phyloP scores from a whole-genome alignment of 1,140 invertebrate genomes.

The Calliopsis andreniformis region DNA sequence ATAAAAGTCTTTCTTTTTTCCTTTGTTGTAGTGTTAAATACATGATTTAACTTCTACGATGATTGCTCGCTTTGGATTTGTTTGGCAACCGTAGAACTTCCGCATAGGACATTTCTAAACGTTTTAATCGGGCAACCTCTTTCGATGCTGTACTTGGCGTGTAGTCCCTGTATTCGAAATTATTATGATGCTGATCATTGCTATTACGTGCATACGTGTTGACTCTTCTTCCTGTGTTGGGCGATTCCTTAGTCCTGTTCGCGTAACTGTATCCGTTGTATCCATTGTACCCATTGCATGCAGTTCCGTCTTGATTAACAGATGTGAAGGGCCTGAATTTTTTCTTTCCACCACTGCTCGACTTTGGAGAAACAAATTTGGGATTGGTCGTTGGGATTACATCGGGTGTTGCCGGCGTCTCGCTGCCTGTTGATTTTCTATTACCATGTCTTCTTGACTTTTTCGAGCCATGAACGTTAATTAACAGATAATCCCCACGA shows the following conservation, averaged over 20 bases:
- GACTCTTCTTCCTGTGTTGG: constrained; percentile 81
- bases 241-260: constrained; percentile 82
- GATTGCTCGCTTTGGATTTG: constrained; percentile 73
- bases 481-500: constrained; percentile 37
- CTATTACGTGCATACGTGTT: constrained; percentile 38
- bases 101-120: constrained; percentile 91
- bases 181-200: constrained; percentile 58
- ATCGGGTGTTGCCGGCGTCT: constrained; percentile 62
- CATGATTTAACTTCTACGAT: constrained; percentile 24
- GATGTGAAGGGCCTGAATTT: constrained; percentile 73
- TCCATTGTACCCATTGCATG: constrained; percentile 87
- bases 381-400: constrained; percentile 65
- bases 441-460: constrained; percentile 59
- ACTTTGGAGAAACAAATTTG: constrained; percentile 59
- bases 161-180: constrained; percentile 82
- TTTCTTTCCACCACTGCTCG: constrained; percentile 82
- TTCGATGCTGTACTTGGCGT: constrained; percentile 89
- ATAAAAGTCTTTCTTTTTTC: constrained; percentile 19
- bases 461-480: constrained; percentile 39
- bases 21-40: background rate
- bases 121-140: constrained; percentile 89
- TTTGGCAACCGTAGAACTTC: constrained; percentile 89
- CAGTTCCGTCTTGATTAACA: constrained; percentile 78
- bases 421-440: constrained; percentile 50
- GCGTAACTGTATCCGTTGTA: constrained; percentile 86